These are phyloP conservation scores for Nycticebus coucang DNA, from an alignment of 2,113 vertebrate species.

Conservation along the genomic window DNA sequence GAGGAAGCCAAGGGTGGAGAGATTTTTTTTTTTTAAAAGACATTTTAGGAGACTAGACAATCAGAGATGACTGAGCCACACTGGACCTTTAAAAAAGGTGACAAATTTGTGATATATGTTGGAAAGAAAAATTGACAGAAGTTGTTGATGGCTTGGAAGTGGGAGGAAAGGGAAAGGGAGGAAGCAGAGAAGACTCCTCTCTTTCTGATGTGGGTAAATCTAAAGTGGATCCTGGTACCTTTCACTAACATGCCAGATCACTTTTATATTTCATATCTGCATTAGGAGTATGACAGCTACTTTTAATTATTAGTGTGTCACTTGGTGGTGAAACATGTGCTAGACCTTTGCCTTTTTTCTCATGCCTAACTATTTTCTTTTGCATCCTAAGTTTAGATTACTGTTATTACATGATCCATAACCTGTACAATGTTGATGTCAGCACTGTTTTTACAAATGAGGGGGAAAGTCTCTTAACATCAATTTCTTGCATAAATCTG, in stretches of 20 bases:
- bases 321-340: background rate
- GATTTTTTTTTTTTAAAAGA: background rate
- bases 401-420: background rate
- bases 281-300: background rate
- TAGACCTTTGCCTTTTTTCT: background rate
- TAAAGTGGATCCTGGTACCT: background rate
- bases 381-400: background rate
- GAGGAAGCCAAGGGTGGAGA: background rate
- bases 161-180: background rate
- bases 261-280: background rate
- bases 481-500: background rate
- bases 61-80: background rate
- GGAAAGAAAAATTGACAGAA: background rate
- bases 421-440: background rate
- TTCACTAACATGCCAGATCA: background rate
- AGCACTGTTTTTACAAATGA: background rate
- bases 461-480: background rate
- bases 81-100: background rate
- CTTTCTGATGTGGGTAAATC: background rate
- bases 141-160: background rate
- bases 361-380: background rate
- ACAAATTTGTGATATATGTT: background rate
- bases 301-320: background rate
- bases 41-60: background rate
- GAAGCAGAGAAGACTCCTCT: background rate